These are phyloP conservation scores for Turnix velox DNA, from an alignment of 2,113 vertebrate species.

Conservation along the genomic window DNA sequence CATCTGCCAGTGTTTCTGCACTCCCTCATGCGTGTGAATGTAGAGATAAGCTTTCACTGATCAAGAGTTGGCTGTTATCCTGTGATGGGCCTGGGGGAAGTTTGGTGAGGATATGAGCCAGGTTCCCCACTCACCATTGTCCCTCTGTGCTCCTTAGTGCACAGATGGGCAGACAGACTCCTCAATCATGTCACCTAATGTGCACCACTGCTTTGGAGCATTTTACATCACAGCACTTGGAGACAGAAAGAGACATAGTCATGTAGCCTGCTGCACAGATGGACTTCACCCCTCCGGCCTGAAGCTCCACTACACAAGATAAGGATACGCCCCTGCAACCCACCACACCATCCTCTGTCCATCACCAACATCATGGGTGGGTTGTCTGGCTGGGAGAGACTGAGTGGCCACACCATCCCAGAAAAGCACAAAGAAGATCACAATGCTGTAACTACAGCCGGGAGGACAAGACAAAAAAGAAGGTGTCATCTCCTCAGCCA, in stretches of 20 bases:
- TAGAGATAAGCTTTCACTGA: neutral
- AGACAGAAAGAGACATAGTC: neutral
- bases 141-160: neutral
- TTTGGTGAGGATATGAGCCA: no score
- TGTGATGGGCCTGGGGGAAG: neutral
- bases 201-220: neutral
- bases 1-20: neutral
- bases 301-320: neutral
- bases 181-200: neutral
- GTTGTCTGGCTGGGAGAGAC: neutral
- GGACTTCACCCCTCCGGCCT: neutral
- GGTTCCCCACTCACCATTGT: accelerated
- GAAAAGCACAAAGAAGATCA: neutral
- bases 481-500: neutral
- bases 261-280: neutral
- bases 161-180: accelerated
- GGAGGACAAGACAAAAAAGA: neutral
- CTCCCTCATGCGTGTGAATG: accelerated
- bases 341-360: neutral
- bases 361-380: accelerated
- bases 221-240: neutral
- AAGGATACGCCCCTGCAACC: neutral
- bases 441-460: neutral
- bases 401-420: neutral
- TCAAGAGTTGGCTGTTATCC: neutral